Percentiles rank a stretch among this genome's conserved stretches.
Conservation (phyloP, 2,888 invertebrate species). For the Acrobeloides nanus region DNA sequence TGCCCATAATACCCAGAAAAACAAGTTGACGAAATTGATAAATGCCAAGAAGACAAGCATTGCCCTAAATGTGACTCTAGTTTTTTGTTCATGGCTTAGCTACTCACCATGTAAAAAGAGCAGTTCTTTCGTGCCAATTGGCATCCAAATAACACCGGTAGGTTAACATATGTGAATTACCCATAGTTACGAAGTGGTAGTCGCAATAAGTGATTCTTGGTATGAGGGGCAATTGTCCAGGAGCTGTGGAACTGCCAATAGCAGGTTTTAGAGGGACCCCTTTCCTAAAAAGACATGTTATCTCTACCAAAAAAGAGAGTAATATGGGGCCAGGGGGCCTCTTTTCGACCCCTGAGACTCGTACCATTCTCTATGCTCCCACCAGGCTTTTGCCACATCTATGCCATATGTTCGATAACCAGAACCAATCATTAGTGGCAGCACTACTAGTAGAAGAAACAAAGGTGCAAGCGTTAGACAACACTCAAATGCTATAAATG, state of each 20-base stretch:
- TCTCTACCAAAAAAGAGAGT: too few relatives aligned
- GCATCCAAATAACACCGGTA: too few relatives aligned
- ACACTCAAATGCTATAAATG: constrained; percentile 19
- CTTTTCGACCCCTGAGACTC: too few relatives aligned
- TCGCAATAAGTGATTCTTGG: constrained; percentile 1
- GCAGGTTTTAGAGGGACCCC: constrained; percentile 15
- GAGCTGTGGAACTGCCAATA: constrained; percentile 4
- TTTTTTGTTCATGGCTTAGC: too few relatives aligned
- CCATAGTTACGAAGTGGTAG: too few relatives aligned
- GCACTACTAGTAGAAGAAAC: constrained; percentile 15
- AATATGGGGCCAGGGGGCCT: too few relatives aligned
- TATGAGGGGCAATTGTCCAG: neutral
- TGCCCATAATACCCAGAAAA: too few relatives aligned
- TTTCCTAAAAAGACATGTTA: constrained; percentile 14
- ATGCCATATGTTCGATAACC: constrained; percentile 20
- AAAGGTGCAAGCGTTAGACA: constrained; percentile 18
- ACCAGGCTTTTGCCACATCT: constrained; percentile 18
- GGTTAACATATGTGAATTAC: neutral
- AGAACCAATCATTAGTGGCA: constrained; percentile 19
- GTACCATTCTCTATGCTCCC: constrained; percentile 22
- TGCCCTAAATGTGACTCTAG: too few relatives aligned
- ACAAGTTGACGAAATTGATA: too few relatives aligned
- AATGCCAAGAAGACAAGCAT: too few relatives aligned
- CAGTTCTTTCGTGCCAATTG: too few relatives aligned
- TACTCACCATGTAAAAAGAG: too few relatives aligned